Evolutionary conservation across 2,888 invertebrate genomes (phyloP), one percentile per base, ranked within the genome.

Genomic region (Drosophila leonis): DNA sequence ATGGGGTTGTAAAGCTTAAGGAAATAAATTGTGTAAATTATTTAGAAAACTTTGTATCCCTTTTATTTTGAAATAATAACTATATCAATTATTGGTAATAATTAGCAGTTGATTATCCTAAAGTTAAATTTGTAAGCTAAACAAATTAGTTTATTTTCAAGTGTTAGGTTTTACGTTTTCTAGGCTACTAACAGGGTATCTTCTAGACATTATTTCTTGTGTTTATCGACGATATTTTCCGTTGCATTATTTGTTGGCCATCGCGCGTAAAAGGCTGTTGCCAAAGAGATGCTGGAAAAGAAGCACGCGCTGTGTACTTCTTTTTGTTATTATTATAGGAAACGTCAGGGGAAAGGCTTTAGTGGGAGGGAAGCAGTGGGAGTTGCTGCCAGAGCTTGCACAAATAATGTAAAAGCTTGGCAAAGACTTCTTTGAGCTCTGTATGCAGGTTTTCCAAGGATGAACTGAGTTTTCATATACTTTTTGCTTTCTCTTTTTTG

Each of bases 391-490:
- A 54, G 48, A 49, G 37, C 24, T 69, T 51, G 27, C 49, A 46
- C 31, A 68, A 74, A 48, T 27, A 29, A 35, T 6, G 27, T 7
- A 33, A 24, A n/a, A 35, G 39, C n/a, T 55, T 49, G 48, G 35
- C 39, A 20, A 31, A 51, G 12, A 44, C 37, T 35, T 57, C 44
- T 20, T 31, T 27, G 18, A 31, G n/a, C 10, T 35, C 9, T 57
- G 27, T 18, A 24, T 27, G 6, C 9, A 29, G 29, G 5, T 24
- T 31, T 51, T 37, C 12, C 20, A 61, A 52, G 52, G 37, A 46
- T 54, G 41, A 18, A 33, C 10, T 15, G 12, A 37, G 27, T 51
- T 20, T 18, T 49, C 35, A 20, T 60, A 4, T 24, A 37, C 2
- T 10, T 29, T 8, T 27, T 10, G n/a, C 12, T 12, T 31, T 35